These are phyloP conservation scores for Epinotia bilunana DNA, from an alignment of 2,888 invertebrate species.

Conservation along the genomic window DNA sequence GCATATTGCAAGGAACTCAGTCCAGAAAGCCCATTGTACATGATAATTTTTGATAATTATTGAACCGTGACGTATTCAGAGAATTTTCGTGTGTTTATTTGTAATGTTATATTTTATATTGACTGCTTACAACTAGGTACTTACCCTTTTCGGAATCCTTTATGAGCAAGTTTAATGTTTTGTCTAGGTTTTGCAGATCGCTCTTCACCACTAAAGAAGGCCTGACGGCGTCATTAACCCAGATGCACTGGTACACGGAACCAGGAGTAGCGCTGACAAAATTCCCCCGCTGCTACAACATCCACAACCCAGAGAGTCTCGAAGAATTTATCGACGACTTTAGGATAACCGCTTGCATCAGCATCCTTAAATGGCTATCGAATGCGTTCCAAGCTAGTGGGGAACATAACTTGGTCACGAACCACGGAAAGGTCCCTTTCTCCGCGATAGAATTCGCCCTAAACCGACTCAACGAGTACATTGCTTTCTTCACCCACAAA, in stretches of 20 bases:
- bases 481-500: conserved; percentile 89
- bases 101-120: too few species aligned
- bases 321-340: conserved; percentile 95
- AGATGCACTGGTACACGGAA: conserved; percentile 94
- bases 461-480: conserved; percentile 89
- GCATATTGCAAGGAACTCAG: too few species aligned
- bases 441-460: conserved; percentile 92
- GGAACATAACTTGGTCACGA: conserved; percentile 82
- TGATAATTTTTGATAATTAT: too few species aligned
- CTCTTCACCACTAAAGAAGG: conserved; percentile 97
- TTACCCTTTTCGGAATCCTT: background rate
- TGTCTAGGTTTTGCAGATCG: conserved; percentile 89
- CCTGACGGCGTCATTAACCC: conserved; percentile 89
- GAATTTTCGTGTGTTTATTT: too few species aligned
- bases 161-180: conserved; percentile 6
- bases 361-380: conserved; percentile 91
- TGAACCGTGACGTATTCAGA: too few species aligned
- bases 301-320: conserved; percentile 92
- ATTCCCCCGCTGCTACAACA: conserved; percentile 94
- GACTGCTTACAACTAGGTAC: too few species aligned
- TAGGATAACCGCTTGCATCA: conserved; percentile 94
- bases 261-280: conserved; percentile 91
- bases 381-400: conserved; percentile 83
- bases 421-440: conserved; percentile 88
- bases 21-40: too few species aligned